Evolutionary conservation across 2,888 invertebrate species (phyloP).

Genomic region (Aradus depressus): DNA sequence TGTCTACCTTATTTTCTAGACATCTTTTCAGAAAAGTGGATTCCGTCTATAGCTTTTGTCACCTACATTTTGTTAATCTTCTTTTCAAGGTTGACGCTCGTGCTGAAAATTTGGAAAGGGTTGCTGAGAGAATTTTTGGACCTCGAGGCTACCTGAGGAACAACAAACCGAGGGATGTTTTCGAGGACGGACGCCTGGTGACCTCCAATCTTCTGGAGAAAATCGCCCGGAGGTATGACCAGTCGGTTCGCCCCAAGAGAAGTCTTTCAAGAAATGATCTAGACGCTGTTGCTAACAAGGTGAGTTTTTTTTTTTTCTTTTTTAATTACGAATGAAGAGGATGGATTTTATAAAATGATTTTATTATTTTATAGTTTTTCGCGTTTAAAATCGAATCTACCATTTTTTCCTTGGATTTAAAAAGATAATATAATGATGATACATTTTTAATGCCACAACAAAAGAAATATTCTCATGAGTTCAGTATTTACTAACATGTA

Average conservation of each 20-base stretch:
- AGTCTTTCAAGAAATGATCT: slow-evolving; percentile 37
- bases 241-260: slow-evolving; percentile 29
- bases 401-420: neutral
- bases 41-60: neutral
- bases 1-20: too few species aligned
- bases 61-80: slow-evolving; percentile 10
- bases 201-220: slow-evolving; percentile 35
- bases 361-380: too few species aligned
- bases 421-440: too few species aligned
- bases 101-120: slow-evolving; percentile 64
- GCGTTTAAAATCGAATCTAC: neutral
- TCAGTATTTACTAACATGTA: neutral
- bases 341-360: too few species aligned
- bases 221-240: slow-evolving; percentile 38
- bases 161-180: slow-evolving; percentile 41
- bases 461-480: too few species aligned
- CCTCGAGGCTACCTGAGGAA: slow-evolving; percentile 51
- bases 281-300: slow-evolving; percentile 42
- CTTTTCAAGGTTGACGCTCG: slow-evolving; percentile 47
- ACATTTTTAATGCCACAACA: too few species aligned
- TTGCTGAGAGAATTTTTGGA: slow-evolving; percentile 64
- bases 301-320: slow-evolving; percentile 32
- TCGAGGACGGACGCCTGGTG: slow-evolving; percentile 30
- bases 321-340: too few species aligned
- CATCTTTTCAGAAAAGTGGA: too few species aligned